A percentile compares a stretch with the other conserved stretches of the same genome.
Evolutionary conservation across 2,113 vertebrate species (phyloP).

Genomic region (Acrocephalus kingi): DNA sequence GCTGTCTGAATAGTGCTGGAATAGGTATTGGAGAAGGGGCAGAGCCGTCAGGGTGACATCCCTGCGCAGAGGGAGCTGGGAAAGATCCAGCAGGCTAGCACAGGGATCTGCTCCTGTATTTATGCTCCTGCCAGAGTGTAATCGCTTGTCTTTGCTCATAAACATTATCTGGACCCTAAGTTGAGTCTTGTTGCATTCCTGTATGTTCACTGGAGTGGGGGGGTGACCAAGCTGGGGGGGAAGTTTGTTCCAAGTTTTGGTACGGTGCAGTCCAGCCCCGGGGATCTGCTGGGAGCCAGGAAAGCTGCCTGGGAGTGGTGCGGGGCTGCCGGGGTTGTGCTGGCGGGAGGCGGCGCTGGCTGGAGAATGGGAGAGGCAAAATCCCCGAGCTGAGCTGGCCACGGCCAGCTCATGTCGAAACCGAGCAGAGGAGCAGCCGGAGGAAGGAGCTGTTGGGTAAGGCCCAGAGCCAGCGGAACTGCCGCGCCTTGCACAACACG

Average conservation of each 20-base stretch:
- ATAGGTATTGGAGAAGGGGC: not conserved
- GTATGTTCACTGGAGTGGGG: accelerated
- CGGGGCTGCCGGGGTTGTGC: not conserved
- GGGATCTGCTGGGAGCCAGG: not conserved
- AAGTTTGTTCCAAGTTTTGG: not conserved
- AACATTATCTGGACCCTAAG: constrained; percentile 41
- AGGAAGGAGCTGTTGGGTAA: constrained; percentile 56
- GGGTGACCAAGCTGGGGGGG: too few species aligned
- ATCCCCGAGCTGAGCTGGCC: not conserved
- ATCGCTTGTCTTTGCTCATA: constrained; percentile 58
- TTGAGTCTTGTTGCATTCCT: not conserved
- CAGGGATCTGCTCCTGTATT: not conserved
- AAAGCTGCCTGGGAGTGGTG: not conserved
- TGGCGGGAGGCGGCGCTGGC: not conserved
- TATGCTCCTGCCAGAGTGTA: constrained; percentile 39
- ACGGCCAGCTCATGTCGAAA: constrained; percentile 6
- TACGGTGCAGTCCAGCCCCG: not conserved
- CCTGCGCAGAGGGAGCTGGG: not conserved
- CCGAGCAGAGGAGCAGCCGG: not conserved
- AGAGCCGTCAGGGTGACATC: not conserved
- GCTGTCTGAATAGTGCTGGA: not conserved
- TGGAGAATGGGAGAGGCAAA: not conserved
- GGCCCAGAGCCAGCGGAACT: not conserved
- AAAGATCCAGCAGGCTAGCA: not conserved
- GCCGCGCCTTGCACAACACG: not conserved